Conservation (phyloP, 92 coral and sea anemone species). For the Epizoanthus illoricatus region DNA sequence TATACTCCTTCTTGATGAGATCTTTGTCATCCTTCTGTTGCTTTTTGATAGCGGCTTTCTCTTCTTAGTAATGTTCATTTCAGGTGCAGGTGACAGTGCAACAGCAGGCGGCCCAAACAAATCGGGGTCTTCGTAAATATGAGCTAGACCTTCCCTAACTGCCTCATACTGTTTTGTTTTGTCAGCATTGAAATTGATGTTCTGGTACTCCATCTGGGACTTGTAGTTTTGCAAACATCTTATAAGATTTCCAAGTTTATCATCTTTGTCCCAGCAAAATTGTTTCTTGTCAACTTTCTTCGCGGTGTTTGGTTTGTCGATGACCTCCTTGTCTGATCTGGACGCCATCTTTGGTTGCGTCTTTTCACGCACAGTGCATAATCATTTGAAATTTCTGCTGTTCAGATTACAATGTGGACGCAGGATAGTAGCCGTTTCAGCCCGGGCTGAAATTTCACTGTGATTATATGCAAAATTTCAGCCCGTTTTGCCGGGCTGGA, state of each 20-base stretch:
- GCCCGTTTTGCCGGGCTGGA: too few species aligned
- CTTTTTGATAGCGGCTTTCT: constrained; percentile 3
- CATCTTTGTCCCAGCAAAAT: constrained; percentile 48
- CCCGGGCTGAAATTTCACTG: constrained; percentile 27
- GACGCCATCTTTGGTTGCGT: too few species aligned
- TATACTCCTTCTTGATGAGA: constrained; percentile 34
- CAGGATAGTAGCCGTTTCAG: too few species aligned
- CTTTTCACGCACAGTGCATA: too few species aligned
- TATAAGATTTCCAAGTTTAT: constrained; percentile 21
- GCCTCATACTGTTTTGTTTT: constrained; percentile 56
- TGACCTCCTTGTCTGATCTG: too few species aligned
- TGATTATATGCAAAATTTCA: too few species aligned
- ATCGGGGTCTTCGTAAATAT: too few species aligned
- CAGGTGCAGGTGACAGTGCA: constrained; percentile 17
- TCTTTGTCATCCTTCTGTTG: constrained; percentile 26
- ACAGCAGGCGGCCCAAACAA: constrained; percentile 41
- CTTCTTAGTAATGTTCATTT: not conserved
- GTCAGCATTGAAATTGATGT: constrained; percentile 48
- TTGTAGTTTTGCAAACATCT: constrained; percentile 39
- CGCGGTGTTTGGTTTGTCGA: too few species aligned
- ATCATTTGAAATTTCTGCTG: too few species aligned
- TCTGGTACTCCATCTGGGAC: too few species aligned
- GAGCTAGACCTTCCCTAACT: constrained; percentile 49
- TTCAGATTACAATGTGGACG: too few species aligned
- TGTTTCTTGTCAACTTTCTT: too few species aligned